phyloP scores from a whole-genome alignment of 2,113 vertebrate species.

The Catharus bicknelli region DNA sequence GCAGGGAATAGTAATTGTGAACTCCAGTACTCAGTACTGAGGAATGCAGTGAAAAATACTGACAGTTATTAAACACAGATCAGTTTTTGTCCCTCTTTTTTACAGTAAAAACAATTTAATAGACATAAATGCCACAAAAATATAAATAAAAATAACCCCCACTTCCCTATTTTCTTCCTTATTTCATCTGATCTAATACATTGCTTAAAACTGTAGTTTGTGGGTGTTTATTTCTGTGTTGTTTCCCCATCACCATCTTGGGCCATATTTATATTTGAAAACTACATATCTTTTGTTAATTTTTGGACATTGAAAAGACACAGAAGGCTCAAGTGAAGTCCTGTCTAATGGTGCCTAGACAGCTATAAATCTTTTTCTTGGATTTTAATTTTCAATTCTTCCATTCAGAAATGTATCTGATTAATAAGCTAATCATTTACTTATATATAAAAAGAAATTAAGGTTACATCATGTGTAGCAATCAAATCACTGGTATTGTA shows the following conservation, averaged over 20 bases:
- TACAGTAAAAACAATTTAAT: not conserved
- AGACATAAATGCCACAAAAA: not conserved
- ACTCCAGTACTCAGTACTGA: not conserved
- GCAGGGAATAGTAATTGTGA: not conserved
- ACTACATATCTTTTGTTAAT: fast-evolving
- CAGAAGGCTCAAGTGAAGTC: not conserved
- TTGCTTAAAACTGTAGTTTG: not conserved
- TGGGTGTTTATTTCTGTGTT: not conserved
- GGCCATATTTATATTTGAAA: not conserved
- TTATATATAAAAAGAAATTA: not conserved
- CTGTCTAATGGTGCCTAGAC: not conserved
- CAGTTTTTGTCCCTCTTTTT: not conserved
- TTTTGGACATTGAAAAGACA: not conserved
- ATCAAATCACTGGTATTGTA: not conserved
- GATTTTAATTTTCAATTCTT: not conserved
- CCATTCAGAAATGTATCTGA: not conserved
- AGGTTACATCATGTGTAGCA: not conserved
- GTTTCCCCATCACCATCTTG: fast-evolving
- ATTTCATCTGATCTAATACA: not conserved
- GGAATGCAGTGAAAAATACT: not conserved
- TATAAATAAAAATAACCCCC: not conserved
- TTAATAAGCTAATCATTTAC: not conserved
- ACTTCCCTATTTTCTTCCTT: not conserved
- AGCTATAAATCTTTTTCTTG: not conserved
- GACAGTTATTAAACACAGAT: not conserved